Base-by-base conservation (phyloP, 2,888 invertebrate species). In the Drosophila infuscata region DNA sequence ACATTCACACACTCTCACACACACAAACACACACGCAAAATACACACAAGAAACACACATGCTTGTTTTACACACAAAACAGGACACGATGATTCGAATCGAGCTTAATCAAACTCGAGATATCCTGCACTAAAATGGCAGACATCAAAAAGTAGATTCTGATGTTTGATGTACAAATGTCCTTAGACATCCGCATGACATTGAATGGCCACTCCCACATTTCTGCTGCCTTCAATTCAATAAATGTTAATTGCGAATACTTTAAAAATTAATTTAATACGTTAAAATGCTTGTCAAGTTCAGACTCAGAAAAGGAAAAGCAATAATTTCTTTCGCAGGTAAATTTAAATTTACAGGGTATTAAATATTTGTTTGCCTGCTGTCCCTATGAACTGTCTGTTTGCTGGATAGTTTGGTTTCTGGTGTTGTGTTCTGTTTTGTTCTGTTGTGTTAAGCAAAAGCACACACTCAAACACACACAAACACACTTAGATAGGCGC, bases 311-410 rank as follows among this genome's bases (percentile, higher is more conserved):
- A 25, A 35, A 25, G 11, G 9, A 33, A 25, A 36, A 36, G 35
- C 25, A 25, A 53, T 53, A 36, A 53, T 36, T 25, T 25, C 15
- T 36, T 25, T 29, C 2, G 3, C n/a, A 29, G 35, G 2, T 1
- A 38, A 3, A 38, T 38, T 48, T 30, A 9, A 15, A 54, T 35
- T 36, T 53, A 20, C 43, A 60, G 74, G 74, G 70, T 65, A 78
- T 78, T 62, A 72, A 80, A 88, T 79, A 81, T 81, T 78, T 84
- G 76, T 74, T 82, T 77, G 73, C 77, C 61, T 73, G n/a, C 54
- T 77, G 71, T 20, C 20, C 20, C 11, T 43, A 3, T 12, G 75
- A 75, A 74, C 61, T 64, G 70, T 58, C 57, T 49, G 57, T 52
- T 65, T 69, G 66, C 41, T 57, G 43, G 69, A 67, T 53, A 32